Evolutionary conservation across 2,797 vertebrate species (phyloP).

Genomic region (Mus minutoides): DNA sequence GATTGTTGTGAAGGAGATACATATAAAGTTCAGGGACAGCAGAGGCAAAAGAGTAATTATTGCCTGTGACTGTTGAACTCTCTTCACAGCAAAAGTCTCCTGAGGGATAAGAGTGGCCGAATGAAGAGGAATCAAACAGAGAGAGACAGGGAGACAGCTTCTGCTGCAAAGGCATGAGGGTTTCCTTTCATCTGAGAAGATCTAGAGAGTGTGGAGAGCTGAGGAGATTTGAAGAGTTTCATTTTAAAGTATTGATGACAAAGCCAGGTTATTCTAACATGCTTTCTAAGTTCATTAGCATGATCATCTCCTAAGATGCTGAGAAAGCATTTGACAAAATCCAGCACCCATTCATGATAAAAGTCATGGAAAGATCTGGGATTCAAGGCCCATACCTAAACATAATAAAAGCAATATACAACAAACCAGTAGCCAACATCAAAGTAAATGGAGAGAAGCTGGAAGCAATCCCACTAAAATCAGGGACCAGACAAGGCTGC

Average conservation of each 20-base stretch:
- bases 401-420: no score
- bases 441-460: no score
- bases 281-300: no score
- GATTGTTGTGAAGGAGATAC: neutral
- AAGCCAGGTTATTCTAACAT: neutral
- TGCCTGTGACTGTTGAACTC: neutral
- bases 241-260: neutral
- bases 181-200: neutral
- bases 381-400: no score
- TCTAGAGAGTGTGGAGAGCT: neutral
- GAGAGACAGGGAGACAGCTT: neutral
- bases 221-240: neutral
- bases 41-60: neutral
- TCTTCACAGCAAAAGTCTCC: neutral
- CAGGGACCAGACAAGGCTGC: no score
- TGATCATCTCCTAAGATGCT: no score
- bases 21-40: neutral
- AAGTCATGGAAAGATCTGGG: no score
- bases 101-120: neutral
- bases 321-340: no score
- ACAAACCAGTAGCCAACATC: no score
- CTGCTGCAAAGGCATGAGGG: neutral
- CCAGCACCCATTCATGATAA: no score
- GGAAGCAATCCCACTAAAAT: no score
- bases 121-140: neutral